These are phyloP conservation scores for Octopus sinensis DNA, from an alignment of 1,140 invertebrate genomes.

Conservation along the genomic window DNA sequence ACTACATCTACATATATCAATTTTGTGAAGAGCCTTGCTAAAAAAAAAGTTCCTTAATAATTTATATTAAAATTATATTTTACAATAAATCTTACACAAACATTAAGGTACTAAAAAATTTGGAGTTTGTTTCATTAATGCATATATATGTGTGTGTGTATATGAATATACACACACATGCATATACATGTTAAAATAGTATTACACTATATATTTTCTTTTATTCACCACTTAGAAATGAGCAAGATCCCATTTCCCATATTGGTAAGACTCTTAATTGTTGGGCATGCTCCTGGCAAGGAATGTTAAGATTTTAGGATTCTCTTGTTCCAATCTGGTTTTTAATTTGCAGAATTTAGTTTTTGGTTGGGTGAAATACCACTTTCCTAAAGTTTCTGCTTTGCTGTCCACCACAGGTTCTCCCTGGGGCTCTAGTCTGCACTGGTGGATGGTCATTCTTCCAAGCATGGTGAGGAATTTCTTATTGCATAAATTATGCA, in stretches of 20 bases:
- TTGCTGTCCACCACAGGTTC: slow-evolving; percentile 11
- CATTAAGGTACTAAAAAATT: too few species aligned
- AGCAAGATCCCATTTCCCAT: background rate
- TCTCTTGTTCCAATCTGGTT: slow-evolving; percentile 9
- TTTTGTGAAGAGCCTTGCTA: too few species aligned
- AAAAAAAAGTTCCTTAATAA: too few species aligned
- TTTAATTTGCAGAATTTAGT: background rate
- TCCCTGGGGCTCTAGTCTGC: slow-evolving; percentile 10
- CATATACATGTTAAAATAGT: too few species aligned
- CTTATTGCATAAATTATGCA: slow-evolving; percentile 8
- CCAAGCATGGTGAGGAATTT: slow-evolving; percentile 11
- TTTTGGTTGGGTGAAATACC: background rate
- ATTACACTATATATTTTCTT: background rate
- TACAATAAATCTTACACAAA: too few species aligned
- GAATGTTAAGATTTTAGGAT: background rate
- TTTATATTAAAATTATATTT: too few species aligned
- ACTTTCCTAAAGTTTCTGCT: slow-evolving; percentile 9
- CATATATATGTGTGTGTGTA: too few species aligned
- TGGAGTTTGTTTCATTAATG: too few species aligned
- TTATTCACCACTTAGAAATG: background rate
- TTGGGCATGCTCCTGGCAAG: slow-evolving; percentile 2
- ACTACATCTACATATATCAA: too few species aligned
- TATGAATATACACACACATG: too few species aligned
- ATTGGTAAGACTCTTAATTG: background rate
- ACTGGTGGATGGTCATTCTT: slow-evolving; percentile 10